Base-by-base conservation (phyloP, 2,888 invertebrate species). In the Osmoderma eremita region DNA sequence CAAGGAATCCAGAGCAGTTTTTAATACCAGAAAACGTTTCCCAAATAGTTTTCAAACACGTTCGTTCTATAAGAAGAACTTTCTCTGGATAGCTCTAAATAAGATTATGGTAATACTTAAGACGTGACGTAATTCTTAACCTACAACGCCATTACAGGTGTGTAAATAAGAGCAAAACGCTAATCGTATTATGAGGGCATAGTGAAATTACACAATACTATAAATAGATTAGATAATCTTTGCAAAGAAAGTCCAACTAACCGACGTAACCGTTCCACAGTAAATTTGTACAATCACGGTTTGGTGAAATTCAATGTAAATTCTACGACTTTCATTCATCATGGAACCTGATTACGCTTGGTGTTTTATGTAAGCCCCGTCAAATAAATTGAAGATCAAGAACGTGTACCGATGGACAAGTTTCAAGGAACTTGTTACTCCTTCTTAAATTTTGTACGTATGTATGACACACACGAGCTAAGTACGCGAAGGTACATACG, bases 301-400 rank as follows among this genome's bases (percentile, higher is more conserved):
- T 6, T 45, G 58, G 58, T 58, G 58, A 58, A 58, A 58, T 58
- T 58, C 42, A 45, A 45, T 45, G 45, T 58, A 24, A 45, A 45
- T 58, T 58, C 30, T 45, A 58, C n/a, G n/a, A 58, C 58, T 58
- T 58, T 45, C 58, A 58, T 58, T 58, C 58, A 58, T 45, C 54
- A 22, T 20, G 12, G 12, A 20, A 8, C 48, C 18, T 13, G 20
- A 41, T 41, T 54, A 41, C 41, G 39, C 38, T 22, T n/a, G 13
- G 8, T 13, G 45, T 42, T 58, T 42, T 58, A 45, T 15, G 42
- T 58, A 58, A 58, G 24, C n/a, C n/a, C 22, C 18, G 12, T 12
- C 13, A 41, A 39, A 39, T 18, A 18, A 20, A 18, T 54, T 56
- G 56, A 56, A 56, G 42, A 56, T 56, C 56, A 42, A 41, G 41